Percentiles rank a stretch among this genome's conserved stretches.
These are phyloP conservation scores for Microchirus variegatus DNA, from an alignment of 2,797 vertebrate species.

Conservation along the genomic window DNA sequence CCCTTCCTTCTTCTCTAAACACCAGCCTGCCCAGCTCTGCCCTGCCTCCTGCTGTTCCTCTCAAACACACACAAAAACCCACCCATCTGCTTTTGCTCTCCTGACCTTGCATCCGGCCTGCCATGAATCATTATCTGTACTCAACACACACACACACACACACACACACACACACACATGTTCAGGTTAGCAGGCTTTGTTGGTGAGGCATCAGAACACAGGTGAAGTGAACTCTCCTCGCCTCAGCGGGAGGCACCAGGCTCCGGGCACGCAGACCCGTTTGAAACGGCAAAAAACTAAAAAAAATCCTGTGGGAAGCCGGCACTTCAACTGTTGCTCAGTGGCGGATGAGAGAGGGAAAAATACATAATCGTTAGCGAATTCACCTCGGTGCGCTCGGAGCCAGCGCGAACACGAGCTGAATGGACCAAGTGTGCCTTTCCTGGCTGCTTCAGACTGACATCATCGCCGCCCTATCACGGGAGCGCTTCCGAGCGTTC, in stretches of 20 bases:
- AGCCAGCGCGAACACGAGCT: constrained; percentile 1
- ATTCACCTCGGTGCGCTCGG: constrained; percentile 21
- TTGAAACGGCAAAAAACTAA: constrained; percentile 34
- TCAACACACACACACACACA: constrained; percentile 31
- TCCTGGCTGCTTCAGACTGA: constrained; percentile 10
- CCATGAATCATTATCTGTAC: constrained; percentile 60
- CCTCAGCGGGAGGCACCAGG: constrained; percentile 37
- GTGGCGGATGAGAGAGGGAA: constrained; percentile 24
- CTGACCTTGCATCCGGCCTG: constrained; percentile 63
- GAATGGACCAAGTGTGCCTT: neutral
- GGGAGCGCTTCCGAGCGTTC: constrained; percentile 41
- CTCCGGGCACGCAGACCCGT: constrained; percentile 19
- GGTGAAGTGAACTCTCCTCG: constrained; percentile 30
- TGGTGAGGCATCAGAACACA: constrained; percentile 33
- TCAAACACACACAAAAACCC: constrained; percentile 31
- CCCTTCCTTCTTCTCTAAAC: constrained; percentile 64
- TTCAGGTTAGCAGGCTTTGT: constrained; percentile 29
- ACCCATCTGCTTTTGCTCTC: constrained; percentile 67
- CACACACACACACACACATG: constrained; percentile 18
- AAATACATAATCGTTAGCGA: constrained; percentile 36
- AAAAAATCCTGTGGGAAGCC: constrained; percentile 38
- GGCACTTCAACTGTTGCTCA: constrained; percentile 51
- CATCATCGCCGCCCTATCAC: constrained; percentile 46
- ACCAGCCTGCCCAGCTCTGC: constrained; percentile 52
- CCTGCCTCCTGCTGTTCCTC: constrained; percentile 49